Evolutionary conservation across 2,888 invertebrate genomes (phyloP).

Genomic region (Azorinus chamasolen): DNA sequence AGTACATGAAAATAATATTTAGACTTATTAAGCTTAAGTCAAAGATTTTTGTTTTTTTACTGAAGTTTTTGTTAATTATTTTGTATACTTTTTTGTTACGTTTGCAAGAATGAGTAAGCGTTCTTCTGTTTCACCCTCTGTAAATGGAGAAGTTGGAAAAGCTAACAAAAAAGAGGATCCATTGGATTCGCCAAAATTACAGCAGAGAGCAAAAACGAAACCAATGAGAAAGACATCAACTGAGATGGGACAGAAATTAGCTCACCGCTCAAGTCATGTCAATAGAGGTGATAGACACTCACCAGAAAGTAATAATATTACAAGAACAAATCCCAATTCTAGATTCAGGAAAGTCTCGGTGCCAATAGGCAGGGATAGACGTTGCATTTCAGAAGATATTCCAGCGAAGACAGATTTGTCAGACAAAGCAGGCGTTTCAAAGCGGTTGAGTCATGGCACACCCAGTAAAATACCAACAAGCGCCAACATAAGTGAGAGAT

Average conservation of each 20-base stretch:
- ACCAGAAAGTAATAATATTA: slow-evolving; percentile 49
- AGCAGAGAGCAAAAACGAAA: slow-evolving; percentile 20
- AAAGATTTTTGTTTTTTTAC: no score
- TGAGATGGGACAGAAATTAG: slow-evolving; percentile 62
- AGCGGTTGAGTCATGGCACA: slow-evolving; percentile 29
- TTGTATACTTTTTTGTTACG: no score
- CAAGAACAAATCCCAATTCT: slow-evolving; percentile 55
- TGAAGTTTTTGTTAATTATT: no score
- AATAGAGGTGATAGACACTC: slow-evolving; percentile 49
- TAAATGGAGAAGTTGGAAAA: slow-evolving; percentile 68
- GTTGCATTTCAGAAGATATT: slow-evolving; percentile 70
- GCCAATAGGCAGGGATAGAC: slow-evolving; percentile 51
- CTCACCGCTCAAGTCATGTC: slow-evolving; percentile 14
- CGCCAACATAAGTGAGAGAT: slow-evolving; percentile 23
- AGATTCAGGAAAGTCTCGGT: slow-evolving; percentile 41
- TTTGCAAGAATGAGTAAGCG: slow-evolving; percentile 53
- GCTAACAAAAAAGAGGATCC: slow-evolving; percentile 50
- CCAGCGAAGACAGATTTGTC: slow-evolving; percentile 55
- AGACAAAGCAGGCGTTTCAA: slow-evolving; percentile 18
- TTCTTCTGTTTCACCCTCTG: slow-evolving; percentile 40
- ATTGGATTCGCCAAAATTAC: slow-evolving; percentile 42
- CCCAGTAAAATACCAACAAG: slow-evolving; percentile 48
- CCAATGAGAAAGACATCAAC: slow-evolving; percentile 23
- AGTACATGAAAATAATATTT: no score
- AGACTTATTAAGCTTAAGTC: no score